phyloP scores from a whole-genome alignment of 2,888 invertebrate species.

The Homarus gammarus region DNA sequence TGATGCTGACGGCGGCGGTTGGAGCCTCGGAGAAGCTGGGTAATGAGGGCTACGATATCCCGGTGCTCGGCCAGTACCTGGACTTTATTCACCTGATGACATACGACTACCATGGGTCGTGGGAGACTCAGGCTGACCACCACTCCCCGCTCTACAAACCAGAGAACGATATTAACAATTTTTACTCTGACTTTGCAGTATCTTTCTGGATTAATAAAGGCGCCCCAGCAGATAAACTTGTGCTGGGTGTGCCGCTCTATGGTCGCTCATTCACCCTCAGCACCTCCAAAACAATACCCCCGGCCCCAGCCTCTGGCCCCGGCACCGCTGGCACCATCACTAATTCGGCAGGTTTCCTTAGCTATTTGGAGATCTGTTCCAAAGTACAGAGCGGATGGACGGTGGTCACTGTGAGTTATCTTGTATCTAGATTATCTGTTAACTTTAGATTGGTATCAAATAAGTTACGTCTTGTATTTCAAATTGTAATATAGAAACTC shows the following conservation, averaged over 20 bases:
- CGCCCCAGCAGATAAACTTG: constrained; percentile 88
- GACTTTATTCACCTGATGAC: constrained; percentile 86
- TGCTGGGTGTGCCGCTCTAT: constrained; percentile 92
- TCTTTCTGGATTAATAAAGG: constrained; percentile 85
- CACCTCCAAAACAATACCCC: constrained; percentile 78
- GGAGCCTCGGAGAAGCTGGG: constrained; percentile 78
- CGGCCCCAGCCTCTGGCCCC: constrained; percentile 61
- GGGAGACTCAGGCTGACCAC: constrained; percentile 80
- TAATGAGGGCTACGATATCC: constrained; percentile 85
- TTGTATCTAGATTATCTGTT: too few relatives aligned
- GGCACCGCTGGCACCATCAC: constrained; percentile 77
- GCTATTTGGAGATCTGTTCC: constrained; percentile 77
- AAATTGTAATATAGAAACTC: too few relatives aligned
- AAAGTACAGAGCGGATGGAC: background rate
- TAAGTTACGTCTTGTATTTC: too few relatives aligned
- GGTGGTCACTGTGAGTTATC: too few relatives aligned
- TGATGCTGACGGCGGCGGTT: constrained; percentile 76
- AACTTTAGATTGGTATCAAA: too few relatives aligned
- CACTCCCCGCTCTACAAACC: constrained; percentile 81
- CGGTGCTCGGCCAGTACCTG: constrained; percentile 82
- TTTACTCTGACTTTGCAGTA: constrained; percentile 17
- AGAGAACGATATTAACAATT: constrained; percentile 79
- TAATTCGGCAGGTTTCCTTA: constrained; percentile 77
- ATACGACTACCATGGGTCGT: constrained; percentile 83
- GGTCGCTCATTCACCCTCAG: constrained; percentile 90